Percentiles rank a stretch among this genome's conserved stretches.
Evolutionary conservation across 2,888 invertebrate species (phyloP).

Genomic region (Petrolisthes cinctipes): DNA sequence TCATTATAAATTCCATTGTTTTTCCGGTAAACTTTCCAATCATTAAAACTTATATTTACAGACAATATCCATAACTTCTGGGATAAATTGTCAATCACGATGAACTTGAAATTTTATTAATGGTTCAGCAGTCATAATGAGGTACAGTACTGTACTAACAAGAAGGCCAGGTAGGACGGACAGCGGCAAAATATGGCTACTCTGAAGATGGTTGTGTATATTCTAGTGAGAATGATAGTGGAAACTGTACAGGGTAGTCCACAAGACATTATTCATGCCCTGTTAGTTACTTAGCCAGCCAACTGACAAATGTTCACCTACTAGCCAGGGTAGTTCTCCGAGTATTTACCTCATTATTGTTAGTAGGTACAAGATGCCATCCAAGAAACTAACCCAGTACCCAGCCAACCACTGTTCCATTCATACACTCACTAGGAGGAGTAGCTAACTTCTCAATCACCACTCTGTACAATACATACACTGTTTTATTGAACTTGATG

Average conservation of each 20-base stretch:
- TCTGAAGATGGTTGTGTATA: slow-evolving; percentile 2
- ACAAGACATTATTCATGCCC: too few species aligned
- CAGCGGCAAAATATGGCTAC: slow-evolving; percentile 43
- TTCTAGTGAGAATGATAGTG: too few species aligned
- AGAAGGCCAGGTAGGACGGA: slow-evolving; percentile 51
- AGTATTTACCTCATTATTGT: not conserved
- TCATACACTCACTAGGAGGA: too few species aligned
- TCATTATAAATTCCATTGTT: not conserved
- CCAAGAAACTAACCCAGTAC: too few species aligned
- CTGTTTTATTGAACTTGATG: too few species aligned
- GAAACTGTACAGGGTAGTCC: too few species aligned
- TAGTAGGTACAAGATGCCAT: not conserved
- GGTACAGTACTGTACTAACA: not conserved
- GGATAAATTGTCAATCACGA: not conserved
- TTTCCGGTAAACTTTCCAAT: not conserved
- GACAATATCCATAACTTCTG: not conserved
- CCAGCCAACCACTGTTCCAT: too few species aligned
- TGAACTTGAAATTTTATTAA: slow-evolving; percentile 2
- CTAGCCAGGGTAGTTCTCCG: not conserved
- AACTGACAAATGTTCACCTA: too few species aligned
- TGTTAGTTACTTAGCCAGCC: too few species aligned
- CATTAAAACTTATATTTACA: not conserved
- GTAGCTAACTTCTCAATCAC: too few species aligned
- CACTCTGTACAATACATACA: too few species aligned
- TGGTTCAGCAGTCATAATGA: not conserved